Conservation (phyloP, 2,888 invertebrate species). For the Sinotaia quadrata region DNA sequence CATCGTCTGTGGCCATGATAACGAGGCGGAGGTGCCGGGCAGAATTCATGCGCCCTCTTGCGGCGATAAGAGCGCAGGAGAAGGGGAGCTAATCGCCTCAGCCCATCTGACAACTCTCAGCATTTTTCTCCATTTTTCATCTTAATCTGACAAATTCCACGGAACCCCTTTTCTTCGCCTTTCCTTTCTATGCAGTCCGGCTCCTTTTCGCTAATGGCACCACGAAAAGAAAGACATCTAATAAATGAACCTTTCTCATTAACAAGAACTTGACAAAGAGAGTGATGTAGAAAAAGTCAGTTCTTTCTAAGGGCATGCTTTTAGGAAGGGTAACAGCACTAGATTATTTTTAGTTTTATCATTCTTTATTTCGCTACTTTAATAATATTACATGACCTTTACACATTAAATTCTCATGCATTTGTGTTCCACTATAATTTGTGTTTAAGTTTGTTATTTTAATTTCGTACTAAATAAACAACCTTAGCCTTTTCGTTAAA, state of each 20-base stretch:
- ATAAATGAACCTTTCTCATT: conserved; percentile 16
- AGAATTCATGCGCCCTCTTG: conserved; percentile 28
- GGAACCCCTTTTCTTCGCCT: conserved; percentile 13
- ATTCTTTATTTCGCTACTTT: no score
- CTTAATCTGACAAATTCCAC: conserved; percentile 33
- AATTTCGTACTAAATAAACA: no score
- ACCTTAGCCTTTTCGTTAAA: no score
- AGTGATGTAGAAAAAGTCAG: neutral
- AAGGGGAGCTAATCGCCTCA: conserved; percentile 29
- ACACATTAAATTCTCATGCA: no score
- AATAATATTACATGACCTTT: no score
- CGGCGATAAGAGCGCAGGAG: conserved; percentile 26
- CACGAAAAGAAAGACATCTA: neutral
- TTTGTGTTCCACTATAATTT: no score
- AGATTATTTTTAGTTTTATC: no score
- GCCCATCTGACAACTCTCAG: conserved; percentile 29
- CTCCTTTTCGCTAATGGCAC: neutral
- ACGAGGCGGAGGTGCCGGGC: conserved; percentile 25
- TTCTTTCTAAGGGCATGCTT: conserved; percentile 2
- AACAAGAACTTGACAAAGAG: conserved; percentile 1
- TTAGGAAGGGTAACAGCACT: no score
- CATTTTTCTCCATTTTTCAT: conserved; percentile 30
- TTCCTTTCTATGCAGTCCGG: conserved; percentile 1
- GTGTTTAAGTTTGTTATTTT: no score
- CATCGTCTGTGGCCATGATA: conserved; percentile 14